Evolutionary conservation across 2,113 vertebrate genomes (phyloP).

Genomic region (Tragelaphus imberbis): DNA sequence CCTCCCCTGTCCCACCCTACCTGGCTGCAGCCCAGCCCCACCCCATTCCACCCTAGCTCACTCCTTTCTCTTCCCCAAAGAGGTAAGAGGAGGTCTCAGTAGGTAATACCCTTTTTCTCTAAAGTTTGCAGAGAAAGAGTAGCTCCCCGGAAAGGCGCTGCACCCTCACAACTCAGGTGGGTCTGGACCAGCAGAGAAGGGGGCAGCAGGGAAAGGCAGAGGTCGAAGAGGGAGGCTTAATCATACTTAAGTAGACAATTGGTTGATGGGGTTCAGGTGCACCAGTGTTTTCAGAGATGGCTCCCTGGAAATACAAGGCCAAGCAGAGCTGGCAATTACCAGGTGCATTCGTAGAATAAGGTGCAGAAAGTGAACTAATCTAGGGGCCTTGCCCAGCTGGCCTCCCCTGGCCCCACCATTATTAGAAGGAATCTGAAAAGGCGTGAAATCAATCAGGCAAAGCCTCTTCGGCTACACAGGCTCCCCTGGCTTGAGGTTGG

Average conservation of each 20-base stretch:
- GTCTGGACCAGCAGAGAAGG: background rate
- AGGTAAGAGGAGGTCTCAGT: background rate
- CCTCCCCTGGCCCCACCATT: background rate
- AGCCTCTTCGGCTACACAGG: background rate
- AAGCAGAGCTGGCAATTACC: background rate
- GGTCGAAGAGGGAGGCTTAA: background rate
- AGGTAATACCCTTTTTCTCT: background rate
- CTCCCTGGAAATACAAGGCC: background rate
- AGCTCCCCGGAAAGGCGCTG: background rate
- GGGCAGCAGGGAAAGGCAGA: background rate
- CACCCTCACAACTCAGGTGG: background rate
- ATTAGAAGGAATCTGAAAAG: background rate
- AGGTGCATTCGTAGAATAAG: background rate
- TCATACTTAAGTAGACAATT: slow-evolving; percentile 46
- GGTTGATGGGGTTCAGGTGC: slow-evolving; percentile 63
- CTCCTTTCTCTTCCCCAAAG: background rate
- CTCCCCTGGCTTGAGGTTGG: background rate
- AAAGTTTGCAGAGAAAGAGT: background rate
- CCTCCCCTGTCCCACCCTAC: background rate
- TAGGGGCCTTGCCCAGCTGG: background rate
- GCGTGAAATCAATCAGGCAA: background rate
- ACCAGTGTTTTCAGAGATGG: background rate
- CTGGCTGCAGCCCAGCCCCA: background rate
- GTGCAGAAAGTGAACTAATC: background rate
- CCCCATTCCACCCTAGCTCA: background rate